Evolutionary conservation across 2,888 invertebrate genomes (phyloP), one percentile per base, ranked within the genome.

Genomic region (Scotopteryx bipunctaria): DNA sequence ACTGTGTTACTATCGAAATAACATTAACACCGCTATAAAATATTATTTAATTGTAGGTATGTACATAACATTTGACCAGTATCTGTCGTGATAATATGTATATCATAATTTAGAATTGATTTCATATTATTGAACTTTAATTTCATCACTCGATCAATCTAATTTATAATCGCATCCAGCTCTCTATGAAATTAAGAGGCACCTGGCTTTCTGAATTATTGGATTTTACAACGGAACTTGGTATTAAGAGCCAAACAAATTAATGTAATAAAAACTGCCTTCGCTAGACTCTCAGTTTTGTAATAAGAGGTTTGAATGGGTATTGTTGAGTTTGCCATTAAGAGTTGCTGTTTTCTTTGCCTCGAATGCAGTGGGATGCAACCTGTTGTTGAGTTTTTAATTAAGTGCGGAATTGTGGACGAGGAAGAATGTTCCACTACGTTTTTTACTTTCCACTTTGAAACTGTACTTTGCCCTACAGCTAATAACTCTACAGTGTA

Each of bases 341-440:
- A 49, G 41, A 59, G 52, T 58, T 61, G 55, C 36, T 61, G 57
- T 59, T 63, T 63, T 55, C 64, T 69, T 64, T 63, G 55, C 63
- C 55, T 52, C 36, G 38, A 36, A 58, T 67, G 52, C 61, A 61
- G 65, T 65, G 63, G 70, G 70, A 67, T 69, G 76, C 84, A 80
- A 86, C 85, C 86, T 86, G 86, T 85, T 86, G 86, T 81, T 79
- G 81, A 82, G 76, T 83, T 84, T 54, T 85, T 85, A 85, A 85
- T 86, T 86, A 85, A 85, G 84, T 83, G 73, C 71, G 65, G 73
- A 27, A 53, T 48, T 48, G 50, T 50, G 50, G 38, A 44, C 43
- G 44, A 60, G 70, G 69, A 41, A 48, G 70, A 64, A 68, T 62
- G 71, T 65, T 71, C 69, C 64, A 62, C 61, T 59, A 58, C 63